Conservation (phyloP, 1,140 invertebrate genomes). For the Pollicipes pollicipes region DNA sequence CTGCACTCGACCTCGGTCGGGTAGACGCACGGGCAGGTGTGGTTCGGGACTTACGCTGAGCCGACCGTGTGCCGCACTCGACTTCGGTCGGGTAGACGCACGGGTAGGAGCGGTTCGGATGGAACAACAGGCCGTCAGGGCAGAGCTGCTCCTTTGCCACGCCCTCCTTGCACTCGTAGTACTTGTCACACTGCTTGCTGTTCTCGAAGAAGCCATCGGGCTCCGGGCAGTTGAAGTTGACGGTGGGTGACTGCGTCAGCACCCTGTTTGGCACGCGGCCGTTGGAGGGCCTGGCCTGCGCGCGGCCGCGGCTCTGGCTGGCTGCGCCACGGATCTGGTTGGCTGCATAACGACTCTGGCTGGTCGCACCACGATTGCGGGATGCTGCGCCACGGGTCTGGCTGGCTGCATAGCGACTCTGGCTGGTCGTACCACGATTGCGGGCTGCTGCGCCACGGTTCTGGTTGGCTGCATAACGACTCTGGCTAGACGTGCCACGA, state of each 20-base stretch:
- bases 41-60: neutral
- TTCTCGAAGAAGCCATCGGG: constrained; percentile 27
- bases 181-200: constrained; percentile 44
- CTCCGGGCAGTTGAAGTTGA: constrained; percentile 24
- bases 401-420: too few species aligned
- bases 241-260: constrained; percentile 46
- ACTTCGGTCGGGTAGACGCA: neutral
- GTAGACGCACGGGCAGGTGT: too few species aligned
- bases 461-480: too few species aligned
- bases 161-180: constrained; percentile 57
- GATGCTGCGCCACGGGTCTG: too few species aligned
- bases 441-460: too few species aligned
- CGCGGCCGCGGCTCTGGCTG: too few species aligned
- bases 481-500: too few species aligned
- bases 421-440: too few species aligned
- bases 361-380: too few species aligned
- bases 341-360: too few species aligned
- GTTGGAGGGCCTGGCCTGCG: neutral
- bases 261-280: neutral
- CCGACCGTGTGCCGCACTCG: neutral
- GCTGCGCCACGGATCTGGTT: too few species aligned
- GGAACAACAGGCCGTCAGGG: constrained; percentile 41
- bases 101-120: neutral
- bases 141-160: constrained; percentile 52
- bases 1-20: too few species aligned